Evolutionary conservation across 2,797 vertebrate species (phyloP), one percentile per base, ranked within the genome.

Genomic region (Halcyon chelicuti): DNA sequence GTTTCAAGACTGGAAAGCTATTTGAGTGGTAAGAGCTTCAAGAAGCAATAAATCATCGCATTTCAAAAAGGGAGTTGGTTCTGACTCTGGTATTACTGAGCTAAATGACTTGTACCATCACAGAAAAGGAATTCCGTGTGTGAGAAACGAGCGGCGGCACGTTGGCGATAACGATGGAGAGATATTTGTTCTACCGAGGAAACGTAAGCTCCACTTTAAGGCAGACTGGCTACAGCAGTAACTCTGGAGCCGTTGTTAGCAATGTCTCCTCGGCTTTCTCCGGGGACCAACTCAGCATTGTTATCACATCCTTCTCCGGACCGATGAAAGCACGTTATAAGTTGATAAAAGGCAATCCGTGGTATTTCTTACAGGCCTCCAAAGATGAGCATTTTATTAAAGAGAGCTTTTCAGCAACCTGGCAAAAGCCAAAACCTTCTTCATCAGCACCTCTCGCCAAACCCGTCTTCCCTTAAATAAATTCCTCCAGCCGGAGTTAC

Each of bases 361-460:
- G 93, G 81, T 92, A 78, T 67, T 95, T 95, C 95, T 96, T 93
- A 95, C 90, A 88, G 78, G 90, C 68, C 94, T 93, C 95, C 37
- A 42, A 92, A 96, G 93, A 93, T 72, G 81, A 96, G 47, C 84
- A 81, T 94, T 96, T 97, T 96, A 97, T 96, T 96, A 95, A 84
- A 92, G 90, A 85, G 80, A 1, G 61, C 86, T 97, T 95, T 94
- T 85, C 81, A 84, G 84, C 85, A 96, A 95, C 90, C 3, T 14
- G 73, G 86, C 40, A n/a, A 86, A 86, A 62, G 19, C 10, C 49
- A 67, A 66, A 84, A 54, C 1, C 2, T 26, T 76, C 78, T 52
- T 93, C 49, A n/a, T 70, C 73, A 67, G 80, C 77, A 60, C 80
- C 62, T 79, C 73, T 4, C 57, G 39, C 40, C 9, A 12, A 85